Evolutionary conservation across 2,797 vertebrate genomes (phyloP).

Genomic region (Paramormyrops hopkinsi): DNA sequence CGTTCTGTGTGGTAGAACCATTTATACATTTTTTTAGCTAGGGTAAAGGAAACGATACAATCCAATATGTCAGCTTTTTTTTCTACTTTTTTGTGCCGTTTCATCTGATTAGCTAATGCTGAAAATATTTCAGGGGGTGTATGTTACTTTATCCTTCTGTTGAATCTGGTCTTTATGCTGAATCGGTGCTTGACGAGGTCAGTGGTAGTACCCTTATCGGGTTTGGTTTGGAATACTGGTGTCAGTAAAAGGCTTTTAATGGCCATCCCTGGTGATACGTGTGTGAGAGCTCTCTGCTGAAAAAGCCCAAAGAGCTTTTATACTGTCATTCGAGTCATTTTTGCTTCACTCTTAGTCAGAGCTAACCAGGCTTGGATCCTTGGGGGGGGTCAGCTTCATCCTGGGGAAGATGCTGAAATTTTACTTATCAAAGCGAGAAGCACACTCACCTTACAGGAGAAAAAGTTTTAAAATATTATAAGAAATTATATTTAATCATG

Average conservation of each 20-base stretch:
- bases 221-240: background rate
- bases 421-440: background rate
- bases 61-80: background rate
- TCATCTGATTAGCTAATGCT: slow-evolving; percentile 4
- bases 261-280: background rate
- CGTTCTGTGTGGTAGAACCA: background rate
- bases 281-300: background rate
- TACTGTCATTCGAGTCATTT: background rate
- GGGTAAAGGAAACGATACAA: background rate
- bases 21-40: background rate
- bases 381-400: background rate
- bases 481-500: background rate
- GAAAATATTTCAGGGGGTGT: background rate
- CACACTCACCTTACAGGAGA: background rate
- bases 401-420: background rate
- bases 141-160: background rate
- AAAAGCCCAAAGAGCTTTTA: background rate
- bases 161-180: background rate
- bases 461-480: background rate
- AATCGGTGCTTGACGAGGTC: background rate
- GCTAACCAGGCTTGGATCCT: background rate
- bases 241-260: background rate
- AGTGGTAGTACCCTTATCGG: background rate
- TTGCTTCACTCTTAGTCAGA: background rate
- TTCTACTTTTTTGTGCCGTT: background rate